These are phyloP conservation scores for Chloroclysta siterata DNA, from an alignment of 2,888 invertebrate genomes.

Conservation along the genomic window DNA sequence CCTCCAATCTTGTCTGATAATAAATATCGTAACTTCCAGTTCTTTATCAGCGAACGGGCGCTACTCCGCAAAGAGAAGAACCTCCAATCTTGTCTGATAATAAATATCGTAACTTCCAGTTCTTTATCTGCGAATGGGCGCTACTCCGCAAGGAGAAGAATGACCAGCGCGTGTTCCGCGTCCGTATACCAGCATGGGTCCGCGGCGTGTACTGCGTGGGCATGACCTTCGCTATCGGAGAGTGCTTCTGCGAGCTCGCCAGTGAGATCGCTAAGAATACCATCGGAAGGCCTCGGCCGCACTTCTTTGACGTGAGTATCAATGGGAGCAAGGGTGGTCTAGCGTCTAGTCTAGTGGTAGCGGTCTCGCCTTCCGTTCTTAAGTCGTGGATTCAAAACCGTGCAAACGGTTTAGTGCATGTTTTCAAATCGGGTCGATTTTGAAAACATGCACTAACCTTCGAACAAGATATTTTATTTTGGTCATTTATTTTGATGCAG, in stretches of 20 bases:
- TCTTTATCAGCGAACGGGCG: slow-evolving; percentile 70
- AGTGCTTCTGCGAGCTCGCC: slow-evolving; percentile 91
- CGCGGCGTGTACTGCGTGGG: slow-evolving; percentile 89
- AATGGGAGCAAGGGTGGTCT: no score
- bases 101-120: slow-evolving; percentile 49
- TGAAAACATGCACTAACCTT: no score
- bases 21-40: slow-evolving; percentile 49
- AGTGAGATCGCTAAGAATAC: slow-evolving; percentile 96
- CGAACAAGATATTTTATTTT: no score
- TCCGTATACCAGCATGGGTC: slow-evolving; percentile 88
- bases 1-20: background rate
- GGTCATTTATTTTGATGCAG: no score
- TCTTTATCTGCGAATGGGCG: slow-evolving; percentile 70
- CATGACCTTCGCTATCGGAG: slow-evolving; percentile 92
- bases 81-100: background rate
- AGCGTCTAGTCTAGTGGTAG: no score
- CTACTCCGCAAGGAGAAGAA: slow-evolving; percentile 66
- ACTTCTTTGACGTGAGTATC: slow-evolving; percentile 91
- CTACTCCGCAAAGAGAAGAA: slow-evolving; percentile 66
- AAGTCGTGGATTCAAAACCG: no score
- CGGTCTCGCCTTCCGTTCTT: no score
- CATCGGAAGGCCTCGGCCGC: slow-evolving; percentile 97
- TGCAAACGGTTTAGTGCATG: no score
- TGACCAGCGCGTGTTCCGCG: slow-evolving; percentile 79
- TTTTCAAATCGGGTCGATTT: no score